These are phyloP conservation scores for Megaceryle alcyon DNA, from an alignment of 2,797 vertebrate species.

Conservation along the genomic window DNA sequence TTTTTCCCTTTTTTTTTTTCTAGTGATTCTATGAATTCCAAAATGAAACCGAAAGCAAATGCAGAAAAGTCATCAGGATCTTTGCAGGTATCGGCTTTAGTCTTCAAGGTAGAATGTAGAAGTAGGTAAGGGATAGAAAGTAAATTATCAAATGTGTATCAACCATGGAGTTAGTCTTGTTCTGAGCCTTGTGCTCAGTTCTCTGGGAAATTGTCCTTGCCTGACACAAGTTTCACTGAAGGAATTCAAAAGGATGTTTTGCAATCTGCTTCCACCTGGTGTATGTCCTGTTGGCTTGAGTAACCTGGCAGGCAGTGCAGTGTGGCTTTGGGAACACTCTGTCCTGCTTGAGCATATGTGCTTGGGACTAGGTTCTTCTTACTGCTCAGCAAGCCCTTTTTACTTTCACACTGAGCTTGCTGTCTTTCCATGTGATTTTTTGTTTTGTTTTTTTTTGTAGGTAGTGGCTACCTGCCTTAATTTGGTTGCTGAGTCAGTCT, in stretches of 20 bases:
- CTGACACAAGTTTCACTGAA: not conserved
- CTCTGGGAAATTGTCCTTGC: not conserved
- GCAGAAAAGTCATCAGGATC: constrained; percentile 74
- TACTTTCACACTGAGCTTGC: not conserved
- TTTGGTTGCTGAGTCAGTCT: not conserved
- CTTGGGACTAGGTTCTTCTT: not conserved
- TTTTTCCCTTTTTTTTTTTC: too few relatives aligned
- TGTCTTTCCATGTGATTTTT: not conserved
- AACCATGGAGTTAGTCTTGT: not conserved
- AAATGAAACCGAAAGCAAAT: constrained; percentile 76
- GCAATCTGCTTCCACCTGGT: not conserved
- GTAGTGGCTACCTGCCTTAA: not conserved
- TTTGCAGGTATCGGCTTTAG: constrained; percentile 78
- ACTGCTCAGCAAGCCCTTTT: not conserved
- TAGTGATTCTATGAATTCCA: constrained; percentile 77
- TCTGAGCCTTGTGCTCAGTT: rapidly evolving
- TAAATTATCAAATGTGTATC: not conserved
- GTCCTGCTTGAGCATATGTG: not conserved
- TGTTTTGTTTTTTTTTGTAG: not conserved
- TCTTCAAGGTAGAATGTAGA: not conserved
- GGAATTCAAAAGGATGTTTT: not conserved
- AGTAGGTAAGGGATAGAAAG: not conserved
- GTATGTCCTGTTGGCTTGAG: not conserved
- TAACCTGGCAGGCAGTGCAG: not conserved
- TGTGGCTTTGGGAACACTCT: not conserved